These are phyloP conservation scores for Lasioglossum malachurum DNA, from an alignment of 2,888 invertebrate species.

Conservation along the genomic window DNA sequence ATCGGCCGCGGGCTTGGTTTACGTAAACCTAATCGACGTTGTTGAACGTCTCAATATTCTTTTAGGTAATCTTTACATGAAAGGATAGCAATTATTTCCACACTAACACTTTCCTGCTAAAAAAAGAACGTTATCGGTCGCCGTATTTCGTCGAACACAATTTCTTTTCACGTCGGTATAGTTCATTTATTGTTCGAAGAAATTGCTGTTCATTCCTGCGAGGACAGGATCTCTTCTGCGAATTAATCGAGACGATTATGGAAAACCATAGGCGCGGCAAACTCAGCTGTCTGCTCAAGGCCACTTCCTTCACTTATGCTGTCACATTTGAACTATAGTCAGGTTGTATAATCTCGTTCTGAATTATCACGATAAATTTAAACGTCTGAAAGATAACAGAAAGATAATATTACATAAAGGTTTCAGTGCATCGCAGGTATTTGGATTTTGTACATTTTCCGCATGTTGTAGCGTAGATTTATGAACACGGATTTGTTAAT, in stretches of 20 bases:
- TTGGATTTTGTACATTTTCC: background rate
- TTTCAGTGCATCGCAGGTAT: background rate
- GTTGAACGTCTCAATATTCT: background rate
- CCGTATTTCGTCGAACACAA: background rate
- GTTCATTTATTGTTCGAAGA: conserved; percentile 4
- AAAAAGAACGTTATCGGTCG: background rate
- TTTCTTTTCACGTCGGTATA: background rate
- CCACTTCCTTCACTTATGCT: background rate
- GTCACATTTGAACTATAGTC: background rate
- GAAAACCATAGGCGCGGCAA: background rate
- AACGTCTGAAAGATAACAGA: background rate
- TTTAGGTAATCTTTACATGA: background rate
- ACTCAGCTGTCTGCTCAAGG: background rate
- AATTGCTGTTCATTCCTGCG: background rate
- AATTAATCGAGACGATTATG: background rate
- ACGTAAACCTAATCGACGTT: background rate
- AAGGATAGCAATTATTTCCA: background rate
- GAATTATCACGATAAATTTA: background rate
- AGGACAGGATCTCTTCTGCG: background rate
- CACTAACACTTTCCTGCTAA: background rate
- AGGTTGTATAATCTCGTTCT: background rate
- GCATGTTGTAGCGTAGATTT: background rate
- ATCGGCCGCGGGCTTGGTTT: background rate
- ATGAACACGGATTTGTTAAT: background rate
- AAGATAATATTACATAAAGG: background rate